These are phyloP conservation scores for Orestias chungarensis DNA, from an alignment of 2,797 vertebrate species.

Conservation along the genomic window DNA sequence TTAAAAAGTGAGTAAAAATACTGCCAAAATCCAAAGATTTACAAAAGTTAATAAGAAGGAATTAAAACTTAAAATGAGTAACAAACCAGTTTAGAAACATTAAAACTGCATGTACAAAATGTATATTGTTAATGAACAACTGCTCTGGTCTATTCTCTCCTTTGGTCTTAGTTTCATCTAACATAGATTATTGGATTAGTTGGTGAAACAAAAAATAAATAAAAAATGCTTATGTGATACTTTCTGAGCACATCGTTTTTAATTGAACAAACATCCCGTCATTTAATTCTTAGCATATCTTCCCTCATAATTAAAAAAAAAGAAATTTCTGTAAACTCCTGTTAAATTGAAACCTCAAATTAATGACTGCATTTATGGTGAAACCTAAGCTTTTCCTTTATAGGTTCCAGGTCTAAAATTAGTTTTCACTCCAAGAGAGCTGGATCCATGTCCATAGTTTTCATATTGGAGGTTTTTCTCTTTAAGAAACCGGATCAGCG, in stretches of 20 bases:
- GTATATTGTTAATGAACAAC: not conserved
- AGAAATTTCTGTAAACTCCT: not conserved
- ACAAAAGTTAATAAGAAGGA: no score
- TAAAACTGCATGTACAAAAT: not conserved
- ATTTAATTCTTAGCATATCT: no score
- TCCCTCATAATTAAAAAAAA: no score
- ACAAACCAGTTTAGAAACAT: not conserved
- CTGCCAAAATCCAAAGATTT: not conserved
- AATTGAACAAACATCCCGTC: no score
- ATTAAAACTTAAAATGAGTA: no score
- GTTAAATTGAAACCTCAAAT: not conserved
- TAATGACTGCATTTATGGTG: not conserved
- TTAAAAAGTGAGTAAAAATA: no score
- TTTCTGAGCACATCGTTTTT: not conserved
- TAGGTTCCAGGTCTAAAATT: not conserved
- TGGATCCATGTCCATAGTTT: constrained; percentile 29
- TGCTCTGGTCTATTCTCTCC: not conserved
- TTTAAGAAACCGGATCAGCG: constrained; percentile 58
- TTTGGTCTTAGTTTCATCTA: not conserved
- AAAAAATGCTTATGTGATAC: not conserved
- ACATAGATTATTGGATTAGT: not conserved
- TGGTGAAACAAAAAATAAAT: not conserved
- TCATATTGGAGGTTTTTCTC: constrained; percentile 53
- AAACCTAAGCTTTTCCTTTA: constrained; percentile 34
- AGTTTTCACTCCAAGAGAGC: constrained; percentile 22